These are phyloP conservation scores for Agrotis ipsilon DNA, from an alignment of 2,888 invertebrate genomes.

Conservation along the genomic window DNA sequence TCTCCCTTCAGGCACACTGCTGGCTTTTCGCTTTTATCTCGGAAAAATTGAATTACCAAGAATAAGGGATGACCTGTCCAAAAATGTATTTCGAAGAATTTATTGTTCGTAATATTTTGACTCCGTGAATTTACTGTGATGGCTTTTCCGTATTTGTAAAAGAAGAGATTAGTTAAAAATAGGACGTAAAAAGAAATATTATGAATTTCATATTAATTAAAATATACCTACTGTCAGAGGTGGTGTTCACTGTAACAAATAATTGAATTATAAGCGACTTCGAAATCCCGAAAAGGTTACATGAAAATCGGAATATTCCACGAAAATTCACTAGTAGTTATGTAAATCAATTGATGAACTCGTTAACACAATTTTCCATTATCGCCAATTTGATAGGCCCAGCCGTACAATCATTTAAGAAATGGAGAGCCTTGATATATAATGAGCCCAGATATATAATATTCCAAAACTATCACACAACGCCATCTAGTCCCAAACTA, in stretches of 20 bases:
- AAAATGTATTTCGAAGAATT: conserved; percentile 37
- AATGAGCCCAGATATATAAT: too few relatives aligned
- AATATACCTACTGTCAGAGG: conserved; percentile 1
- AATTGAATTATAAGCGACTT: conserved; percentile 20
- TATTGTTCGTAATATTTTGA: conserved; percentile 39
- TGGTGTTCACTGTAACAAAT: conserved; percentile 23
- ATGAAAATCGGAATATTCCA: background rate
- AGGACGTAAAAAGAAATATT: conserved; percentile 18
- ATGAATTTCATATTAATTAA: conserved; percentile 16
- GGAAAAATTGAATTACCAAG: conserved; percentile 26
- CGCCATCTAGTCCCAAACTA: too few relatives aligned
- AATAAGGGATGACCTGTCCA: conserved; percentile 43
- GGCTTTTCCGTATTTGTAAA: conserved; percentile 14
- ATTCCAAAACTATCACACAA: too few relatives aligned
- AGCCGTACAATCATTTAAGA: background rate
- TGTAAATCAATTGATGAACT: conserved; percentile 1
- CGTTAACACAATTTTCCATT: background rate
- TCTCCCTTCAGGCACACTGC: conserved; percentile 40
- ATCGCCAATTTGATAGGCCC: background rate
- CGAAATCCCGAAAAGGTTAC: conserved; percentile 1
- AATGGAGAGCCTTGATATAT: background rate
- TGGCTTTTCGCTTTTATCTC: conserved; percentile 33
- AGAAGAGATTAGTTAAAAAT: conserved; percentile 29
- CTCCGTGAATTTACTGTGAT: conserved; percentile 29
- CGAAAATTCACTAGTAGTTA: background rate